Percentiles rank a stretch among this genome's conserved stretches.
phyloP scores from a whole-genome alignment of 2,113 vertebrate genomes.

The Aegotheles bennettii region DNA sequence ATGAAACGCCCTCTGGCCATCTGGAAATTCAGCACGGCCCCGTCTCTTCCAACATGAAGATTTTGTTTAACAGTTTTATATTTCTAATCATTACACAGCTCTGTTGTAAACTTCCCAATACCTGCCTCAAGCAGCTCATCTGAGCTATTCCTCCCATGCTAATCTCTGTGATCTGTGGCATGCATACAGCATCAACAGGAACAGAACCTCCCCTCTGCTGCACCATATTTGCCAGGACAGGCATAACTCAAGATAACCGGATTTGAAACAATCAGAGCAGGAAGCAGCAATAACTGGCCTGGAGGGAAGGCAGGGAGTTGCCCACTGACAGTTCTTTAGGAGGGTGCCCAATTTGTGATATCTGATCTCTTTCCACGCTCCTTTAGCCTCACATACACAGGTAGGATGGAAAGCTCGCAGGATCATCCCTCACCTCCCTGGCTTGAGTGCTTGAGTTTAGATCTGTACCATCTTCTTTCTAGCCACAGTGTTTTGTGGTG shows the following conservation, averaged over 20 bases:
- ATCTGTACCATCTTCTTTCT: background rate
- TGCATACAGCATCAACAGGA: background rate
- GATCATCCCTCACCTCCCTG: background rate
- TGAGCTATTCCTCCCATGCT: background rate
- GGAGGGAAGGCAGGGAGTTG: conserved; percentile 30
- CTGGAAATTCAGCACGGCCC: background rate
- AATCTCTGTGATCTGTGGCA: conserved; percentile 43
- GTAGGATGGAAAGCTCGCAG: background rate
- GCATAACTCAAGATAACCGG: conserved; percentile 25
- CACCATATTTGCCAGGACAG: conserved; percentile 35
- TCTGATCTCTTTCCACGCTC: background rate
- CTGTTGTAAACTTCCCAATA: background rate
- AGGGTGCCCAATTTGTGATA: background rate
- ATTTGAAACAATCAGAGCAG: conserved; percentile 42
- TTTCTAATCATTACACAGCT: background rate
- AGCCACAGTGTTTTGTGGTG: background rate
- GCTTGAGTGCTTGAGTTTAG: background rate
- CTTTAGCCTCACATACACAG: background rate
- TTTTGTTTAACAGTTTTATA: background rate
- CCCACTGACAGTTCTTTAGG: background rate
- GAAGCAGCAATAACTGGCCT: conserved; percentile 41
- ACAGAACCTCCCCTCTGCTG: conserved; percentile 8
- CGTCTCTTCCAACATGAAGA: background rate
- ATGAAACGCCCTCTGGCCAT: background rate
- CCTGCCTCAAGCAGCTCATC: background rate